Conservation (phyloP, 2,797 vertebrate species). For the Anguilla obscura region DNA sequence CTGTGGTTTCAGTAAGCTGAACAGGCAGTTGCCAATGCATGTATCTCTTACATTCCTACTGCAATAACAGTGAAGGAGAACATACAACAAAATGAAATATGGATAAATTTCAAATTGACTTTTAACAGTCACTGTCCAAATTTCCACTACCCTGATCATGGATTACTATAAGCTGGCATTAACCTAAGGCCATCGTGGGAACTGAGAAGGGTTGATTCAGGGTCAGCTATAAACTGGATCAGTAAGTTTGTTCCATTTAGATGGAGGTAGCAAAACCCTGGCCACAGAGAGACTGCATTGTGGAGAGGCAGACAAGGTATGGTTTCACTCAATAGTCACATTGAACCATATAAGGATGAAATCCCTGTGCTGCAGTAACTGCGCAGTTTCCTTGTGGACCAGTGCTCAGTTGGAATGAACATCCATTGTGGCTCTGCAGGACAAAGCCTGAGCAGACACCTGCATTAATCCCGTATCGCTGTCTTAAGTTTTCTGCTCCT, state of each 20-base stretch:
- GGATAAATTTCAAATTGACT: not conserved
- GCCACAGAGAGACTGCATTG: not conserved
- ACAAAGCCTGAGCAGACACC: not conserved
- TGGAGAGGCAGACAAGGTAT: not conserved
- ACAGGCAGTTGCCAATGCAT: not conserved
- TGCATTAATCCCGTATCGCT: not conserved
- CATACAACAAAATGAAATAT: no score
- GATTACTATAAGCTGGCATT: not conserved
- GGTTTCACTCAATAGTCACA: slow-evolving; percentile 49
- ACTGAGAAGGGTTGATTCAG: not conserved
- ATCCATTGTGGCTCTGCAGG: no score
- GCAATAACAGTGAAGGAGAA: no score
- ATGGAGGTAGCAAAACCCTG: not conserved
- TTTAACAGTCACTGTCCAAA: not conserved
- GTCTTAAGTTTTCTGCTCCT: not conserved
- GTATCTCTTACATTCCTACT: no score
- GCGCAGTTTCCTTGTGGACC: slow-evolving; percentile 41
- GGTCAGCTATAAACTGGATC: not conserved
- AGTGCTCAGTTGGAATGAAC: not conserved
- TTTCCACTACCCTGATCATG: not conserved
- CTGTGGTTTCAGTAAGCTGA: not conserved
- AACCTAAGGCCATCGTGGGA: not conserved
- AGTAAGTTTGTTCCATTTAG: not conserved
- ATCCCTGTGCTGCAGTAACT: slow-evolving; percentile 50
- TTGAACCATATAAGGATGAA: slow-evolving; percentile 76